Conservation (phyloP, 2,113 vertebrate species). For the Halcyon senegalensis region DNA sequence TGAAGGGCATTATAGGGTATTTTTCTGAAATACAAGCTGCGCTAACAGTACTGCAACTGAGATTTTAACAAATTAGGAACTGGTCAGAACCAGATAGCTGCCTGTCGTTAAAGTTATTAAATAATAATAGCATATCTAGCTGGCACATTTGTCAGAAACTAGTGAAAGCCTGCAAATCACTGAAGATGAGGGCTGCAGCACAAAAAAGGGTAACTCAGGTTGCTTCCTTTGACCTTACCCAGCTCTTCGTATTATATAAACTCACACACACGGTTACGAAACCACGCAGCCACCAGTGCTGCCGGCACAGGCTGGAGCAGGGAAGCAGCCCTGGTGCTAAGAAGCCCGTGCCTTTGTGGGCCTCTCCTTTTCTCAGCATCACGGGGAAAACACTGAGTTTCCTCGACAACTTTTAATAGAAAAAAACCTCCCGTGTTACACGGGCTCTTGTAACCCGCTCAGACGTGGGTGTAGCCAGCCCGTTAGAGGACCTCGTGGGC, state of each 20-base stretch:
- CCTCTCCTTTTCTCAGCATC: not conserved
- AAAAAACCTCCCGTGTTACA: accelerated
- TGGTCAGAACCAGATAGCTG: not conserved
- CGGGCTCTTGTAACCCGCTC: accelerated
- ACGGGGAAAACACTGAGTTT: not conserved
- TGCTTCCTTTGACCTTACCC: not conserved
- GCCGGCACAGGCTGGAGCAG: not conserved
- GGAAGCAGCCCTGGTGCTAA: not conserved
- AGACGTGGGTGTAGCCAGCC: accelerated
- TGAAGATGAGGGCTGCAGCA: not conserved
- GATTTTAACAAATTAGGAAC: not conserved
- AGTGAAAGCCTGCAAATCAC: not conserved
- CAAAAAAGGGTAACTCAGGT: not conserved
- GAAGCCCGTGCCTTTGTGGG: not conserved
- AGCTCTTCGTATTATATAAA: not conserved
- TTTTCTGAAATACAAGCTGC: not conserved
- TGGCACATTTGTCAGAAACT: not conserved
- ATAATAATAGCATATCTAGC: not conserved
- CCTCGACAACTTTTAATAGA: not conserved
- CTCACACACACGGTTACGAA: not conserved
- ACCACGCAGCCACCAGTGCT: not conserved
- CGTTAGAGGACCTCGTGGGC: accelerated
- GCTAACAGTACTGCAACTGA: not conserved
- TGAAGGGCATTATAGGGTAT: not conserved
- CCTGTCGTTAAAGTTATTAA: not conserved